Percentiles rank a stretch among this genome's conserved stretches.
phyloP scores from a whole-genome alignment of 2,888 invertebrate genomes.

The Tigriopus californicus region DNA sequence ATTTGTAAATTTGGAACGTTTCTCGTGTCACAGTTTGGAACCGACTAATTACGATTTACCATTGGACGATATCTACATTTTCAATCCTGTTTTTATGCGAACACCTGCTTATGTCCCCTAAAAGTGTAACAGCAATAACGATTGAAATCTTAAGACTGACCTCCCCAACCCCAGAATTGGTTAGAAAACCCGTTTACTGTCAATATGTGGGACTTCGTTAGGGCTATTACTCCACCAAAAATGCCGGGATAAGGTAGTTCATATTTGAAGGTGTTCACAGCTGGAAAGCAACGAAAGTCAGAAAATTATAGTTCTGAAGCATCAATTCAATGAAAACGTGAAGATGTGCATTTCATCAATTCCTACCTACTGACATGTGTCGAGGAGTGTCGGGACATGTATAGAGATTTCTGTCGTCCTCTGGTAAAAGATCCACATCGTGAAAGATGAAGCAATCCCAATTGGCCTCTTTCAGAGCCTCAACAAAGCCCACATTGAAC shows the following conservation, averaged over 20 bases:
- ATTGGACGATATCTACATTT: too few relatives aligned
- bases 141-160: constrained; percentile 40
- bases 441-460: constrained; percentile 79
- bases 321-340: not conserved
- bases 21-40: too few relatives aligned
- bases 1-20: too few relatives aligned
- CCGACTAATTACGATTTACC: too few relatives aligned
- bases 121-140: too few relatives aligned
- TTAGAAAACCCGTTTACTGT: constrained; percentile 36
- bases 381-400: constrained; percentile 38
- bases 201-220: constrained; percentile 64
- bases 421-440: constrained; percentile 82
- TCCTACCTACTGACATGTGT: constrained; percentile 33
- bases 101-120: too few relatives aligned
- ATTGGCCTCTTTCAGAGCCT: constrained; percentile 48
- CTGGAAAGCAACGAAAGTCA: not conserved
- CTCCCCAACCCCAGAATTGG: constrained; percentile 95
- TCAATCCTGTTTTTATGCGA: too few relatives aligned
- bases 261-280: not conserved
- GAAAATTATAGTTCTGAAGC: too few relatives aligned
- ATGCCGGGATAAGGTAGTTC: constrained; percentile 78
- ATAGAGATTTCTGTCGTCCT: constrained; percentile 73
- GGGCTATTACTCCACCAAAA: constrained; percentile 77
- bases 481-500: constrained; percentile 87
- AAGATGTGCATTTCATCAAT: too few relatives aligned